These are phyloP conservation scores for Odontamblyopus rebecca DNA, from an alignment of 2,797 vertebrate species.

Conservation along the genomic window DNA sequence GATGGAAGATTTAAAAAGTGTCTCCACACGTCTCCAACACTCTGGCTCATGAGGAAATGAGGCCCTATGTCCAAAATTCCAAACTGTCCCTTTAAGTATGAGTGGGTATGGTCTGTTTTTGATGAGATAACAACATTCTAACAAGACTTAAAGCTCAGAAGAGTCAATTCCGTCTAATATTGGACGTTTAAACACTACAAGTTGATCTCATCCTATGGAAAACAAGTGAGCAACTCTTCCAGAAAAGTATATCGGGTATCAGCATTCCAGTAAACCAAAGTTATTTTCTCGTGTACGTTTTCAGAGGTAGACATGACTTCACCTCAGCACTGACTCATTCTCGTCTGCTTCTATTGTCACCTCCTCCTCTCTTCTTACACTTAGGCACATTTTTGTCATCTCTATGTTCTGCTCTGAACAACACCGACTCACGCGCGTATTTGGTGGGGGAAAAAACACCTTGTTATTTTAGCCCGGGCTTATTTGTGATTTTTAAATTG, in stretches of 20 bases:
- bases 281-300: background rate
- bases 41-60: no score
- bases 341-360: conserved; percentile 1
- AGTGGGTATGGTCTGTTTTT: no score
- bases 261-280: background rate
- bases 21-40: no score
- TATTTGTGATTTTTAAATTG: background rate
- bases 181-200: no score
- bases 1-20: no score
- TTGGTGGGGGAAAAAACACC: conserved; percentile 2
- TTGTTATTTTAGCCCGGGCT: background rate
- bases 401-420: background rate
- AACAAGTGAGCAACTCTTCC: background rate
- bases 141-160: no score
- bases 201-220: background rate
- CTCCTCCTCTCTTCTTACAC: background rate
- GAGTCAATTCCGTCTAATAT: no score
- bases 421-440: background rate
- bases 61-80: no score
- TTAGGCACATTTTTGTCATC: conserved; percentile 1
- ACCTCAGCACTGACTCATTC: background rate
- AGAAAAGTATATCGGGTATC: background rate
- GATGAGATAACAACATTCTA: no score
- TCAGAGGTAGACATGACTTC: background rate
- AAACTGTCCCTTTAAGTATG: no score